Evolutionary conservation across 92 coral and sea anemone genomes (phyloP), one percentile per base, ranked within the genome.

Genomic region (Phymanthus crucifer): DNA sequence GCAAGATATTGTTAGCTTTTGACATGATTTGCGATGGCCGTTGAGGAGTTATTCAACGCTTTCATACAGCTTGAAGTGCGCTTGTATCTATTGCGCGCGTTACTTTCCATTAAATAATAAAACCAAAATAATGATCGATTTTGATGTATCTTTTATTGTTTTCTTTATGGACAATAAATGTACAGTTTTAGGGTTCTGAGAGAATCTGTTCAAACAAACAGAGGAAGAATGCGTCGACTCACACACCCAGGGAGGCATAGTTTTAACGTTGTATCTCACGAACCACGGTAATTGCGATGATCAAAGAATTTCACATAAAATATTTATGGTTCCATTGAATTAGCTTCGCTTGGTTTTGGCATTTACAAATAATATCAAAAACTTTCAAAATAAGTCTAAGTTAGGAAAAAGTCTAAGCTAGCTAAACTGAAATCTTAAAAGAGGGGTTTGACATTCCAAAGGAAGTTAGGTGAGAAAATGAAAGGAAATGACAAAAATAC

Each of bases 1-100:
- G 72, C 71, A 47, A 76, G 69, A 87, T 82, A 83, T 87, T 83
- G 87, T 52, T 32, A 77, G 78, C 78, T 66, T 87, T 78, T 65
- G 54, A 33, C 83, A 18, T 29, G 83, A 70, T 79, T 74, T 83
- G 81, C 48, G 38, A 64, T 77, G 81, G 73, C 40, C 58, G 48
- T 48, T 35, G 47, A 12, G 11, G 7, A 19, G 72, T 50, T 72
- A 67, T n/a, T 34, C 27, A 32, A 26, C 46, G 45, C 23, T 38
- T 10, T 34, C 24, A 34, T 34, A 38, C 14, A 19, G 34, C 32
- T 74, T n/a, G 33, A 43, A 46, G 78, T 33, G 21, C 32, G 6
- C 46, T 32, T 57, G 31, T 66, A 8, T 3, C 8, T 36, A 12
- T 34, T 29, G 33, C 73, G 34, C 24, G 73, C 43, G 73, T 14